Percentiles rank a stretch among this genome's conserved stretches.
phyloP scores from a whole-genome alignment of 2,888 invertebrate genomes.

The Augiades crinisus region DNA sequence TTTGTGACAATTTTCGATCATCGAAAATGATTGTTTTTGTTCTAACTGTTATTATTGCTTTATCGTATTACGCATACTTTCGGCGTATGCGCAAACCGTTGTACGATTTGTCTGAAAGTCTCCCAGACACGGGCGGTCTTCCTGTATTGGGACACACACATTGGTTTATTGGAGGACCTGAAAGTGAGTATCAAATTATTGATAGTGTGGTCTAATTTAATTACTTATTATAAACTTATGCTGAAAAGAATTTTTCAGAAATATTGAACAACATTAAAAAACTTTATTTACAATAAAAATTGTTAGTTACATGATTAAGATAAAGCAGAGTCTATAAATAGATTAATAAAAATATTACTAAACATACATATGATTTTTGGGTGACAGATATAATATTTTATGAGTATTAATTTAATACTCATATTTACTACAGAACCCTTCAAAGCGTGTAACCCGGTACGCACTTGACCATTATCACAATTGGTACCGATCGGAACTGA shows the following conservation, averaged over 20 bases:
- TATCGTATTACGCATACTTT: slow-evolving; percentile 51
- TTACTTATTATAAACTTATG: not conserved
- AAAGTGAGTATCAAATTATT: slow-evolving; percentile 46
- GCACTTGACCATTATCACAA: too few species aligned
- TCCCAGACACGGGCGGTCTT: slow-evolving; percentile 48
- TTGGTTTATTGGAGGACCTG: slow-evolving; percentile 64
- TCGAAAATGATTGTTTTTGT: slow-evolving; percentile 47
- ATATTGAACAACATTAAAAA: slow-evolving; percentile 49
- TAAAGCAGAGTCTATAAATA: too few species aligned
- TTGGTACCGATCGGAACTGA: too few species aligned
- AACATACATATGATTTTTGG: too few species aligned
- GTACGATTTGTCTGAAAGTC: slow-evolving; percentile 48
- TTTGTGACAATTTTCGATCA: not conserved
- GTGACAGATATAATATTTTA: too few species aligned
- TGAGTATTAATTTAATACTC: too few species aligned
- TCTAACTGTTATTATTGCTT: slow-evolving; percentile 41
- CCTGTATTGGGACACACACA: slow-evolving; percentile 61
- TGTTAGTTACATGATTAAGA: too few species aligned
- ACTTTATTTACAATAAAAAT: too few species aligned
- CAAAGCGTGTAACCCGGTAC: too few species aligned
- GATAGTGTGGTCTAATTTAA: not conserved
- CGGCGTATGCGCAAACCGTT: slow-evolving; percentile 47
- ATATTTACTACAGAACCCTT: too few species aligned
- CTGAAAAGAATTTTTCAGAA: slow-evolving; percentile 43
- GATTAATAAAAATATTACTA: too few species aligned